phyloP scores from a whole-genome alignment of 2,797 vertebrate genomes.

The Chiloscyllium punctatum region DNA sequence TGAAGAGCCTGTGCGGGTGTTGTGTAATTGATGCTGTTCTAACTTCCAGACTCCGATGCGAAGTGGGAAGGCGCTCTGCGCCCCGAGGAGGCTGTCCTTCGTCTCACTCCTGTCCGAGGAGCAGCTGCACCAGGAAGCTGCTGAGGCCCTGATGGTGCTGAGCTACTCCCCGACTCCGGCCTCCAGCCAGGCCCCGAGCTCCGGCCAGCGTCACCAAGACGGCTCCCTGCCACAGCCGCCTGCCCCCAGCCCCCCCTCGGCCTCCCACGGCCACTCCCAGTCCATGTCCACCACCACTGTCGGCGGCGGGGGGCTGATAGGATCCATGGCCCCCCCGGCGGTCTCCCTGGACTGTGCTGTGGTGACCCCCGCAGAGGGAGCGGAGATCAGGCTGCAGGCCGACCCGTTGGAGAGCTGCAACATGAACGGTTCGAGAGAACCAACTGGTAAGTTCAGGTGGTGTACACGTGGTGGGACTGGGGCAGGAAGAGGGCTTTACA shows the following conservation, averaged over 20 bases:
- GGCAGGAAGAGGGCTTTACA: too few relatives aligned
- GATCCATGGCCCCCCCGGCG: neutral
- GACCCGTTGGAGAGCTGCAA: neutral
- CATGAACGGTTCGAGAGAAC: neutral
- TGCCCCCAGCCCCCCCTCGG: constrained; percentile 25
- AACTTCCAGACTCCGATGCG: neutral
- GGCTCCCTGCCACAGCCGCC: constrained; percentile 41
- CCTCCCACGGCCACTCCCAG: constrained; percentile 21
- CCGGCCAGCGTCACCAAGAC: constrained; percentile 37
- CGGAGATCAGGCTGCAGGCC: neutral
- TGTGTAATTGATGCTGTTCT: neutral
- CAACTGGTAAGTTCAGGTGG: neutral
- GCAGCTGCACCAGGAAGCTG: constrained; percentile 51
- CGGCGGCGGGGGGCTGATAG: too few relatives aligned
- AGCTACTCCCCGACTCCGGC: constrained; percentile 48
- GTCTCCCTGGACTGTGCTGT: neutral
- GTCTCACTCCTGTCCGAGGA: constrained; percentile 42
- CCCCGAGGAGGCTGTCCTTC: constrained; percentile 43
- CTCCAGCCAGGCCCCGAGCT: neutral
- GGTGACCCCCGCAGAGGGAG: neutral
- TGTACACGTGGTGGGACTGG: neutral
- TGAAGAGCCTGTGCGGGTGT: neutral
- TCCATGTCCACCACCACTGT: too few relatives aligned
- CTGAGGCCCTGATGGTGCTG: constrained; percentile 52
- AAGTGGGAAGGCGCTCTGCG: constrained; percentile 15